Base-by-base conservation (phyloP, 2,113 vertebrate genomes). In the Dipodomys merriami region DNA sequence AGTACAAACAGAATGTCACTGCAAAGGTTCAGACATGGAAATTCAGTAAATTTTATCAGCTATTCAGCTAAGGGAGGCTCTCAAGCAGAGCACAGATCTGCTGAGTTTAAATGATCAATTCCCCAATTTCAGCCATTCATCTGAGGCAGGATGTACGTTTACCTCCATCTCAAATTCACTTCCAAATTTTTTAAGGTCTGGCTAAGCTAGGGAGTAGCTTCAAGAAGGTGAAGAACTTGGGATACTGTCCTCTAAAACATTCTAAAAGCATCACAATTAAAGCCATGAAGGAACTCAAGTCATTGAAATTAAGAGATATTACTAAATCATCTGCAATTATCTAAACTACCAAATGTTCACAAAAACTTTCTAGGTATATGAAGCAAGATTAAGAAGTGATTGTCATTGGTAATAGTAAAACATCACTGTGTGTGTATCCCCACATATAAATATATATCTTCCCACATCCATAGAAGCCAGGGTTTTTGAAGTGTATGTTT, bases 31-130 rank as follows among this genome's bases (percentile, higher is more conserved):
- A 81, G 79, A 19, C 74, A 35, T 69, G 80, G 96, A 96, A 97
- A 97, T 95, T n/a, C 72, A 97, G 96, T 90, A 92, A 94, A 97
- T 97, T 96, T 96, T 96, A 94, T 94, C 89, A 95, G 95, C 95
- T 96, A 0, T 93, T 95, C 90, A 76, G 85, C 67, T 4, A 67
- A 83, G 67, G 78, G 80, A 91, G 7, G 29, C 92, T 94, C 69
- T 1, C 5, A 27, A 93, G 39, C 79, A 88, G 82, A 96, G 96
- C 91, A 85, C 71, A 94, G 35, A 89, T 94, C 91, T 77, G 84
- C 90, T 72, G 91, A 88, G 90, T 79, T 83, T 64, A 62, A 90
- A 88, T 83, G 46, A 95, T 93, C 96, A 91, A 90, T 90, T 96
- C 95, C 91, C 88, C 94, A 44, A 35, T 88, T 94, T 88, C 83